Percentiles rank a stretch among this genome's conserved stretches.
phyloP scores from a whole-genome alignment of 2,888 invertebrate species.

The Leptopterna dolabrata region DNA sequence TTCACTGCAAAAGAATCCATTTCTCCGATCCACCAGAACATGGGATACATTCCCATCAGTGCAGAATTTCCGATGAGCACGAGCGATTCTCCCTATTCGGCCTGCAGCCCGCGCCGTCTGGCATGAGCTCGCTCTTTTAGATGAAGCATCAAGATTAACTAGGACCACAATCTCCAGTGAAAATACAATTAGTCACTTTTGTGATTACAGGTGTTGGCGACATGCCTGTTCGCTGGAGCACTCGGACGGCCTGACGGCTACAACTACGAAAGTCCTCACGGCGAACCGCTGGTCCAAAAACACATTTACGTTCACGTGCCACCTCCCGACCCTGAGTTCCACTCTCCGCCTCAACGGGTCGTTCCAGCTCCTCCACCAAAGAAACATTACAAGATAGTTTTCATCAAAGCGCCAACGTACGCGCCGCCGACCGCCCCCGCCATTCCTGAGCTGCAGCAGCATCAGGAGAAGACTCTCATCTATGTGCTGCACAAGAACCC shows the following conservation, averaged over 20 bases:
- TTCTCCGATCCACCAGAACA: too few relatives aligned
- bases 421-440: constrained; percentile 61
- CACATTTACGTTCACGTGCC: constrained; percentile 64
- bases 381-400: constrained; percentile 64
- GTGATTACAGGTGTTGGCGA: constrained; percentile 47
- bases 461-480: constrained; percentile 63
- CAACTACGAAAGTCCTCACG: constrained; percentile 52
- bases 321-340: constrained; percentile 63
- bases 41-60: too few relatives aligned
- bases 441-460: constrained; percentile 63
- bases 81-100: too few relatives aligned
- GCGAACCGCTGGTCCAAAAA: constrained; percentile 61
- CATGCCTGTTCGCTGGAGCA: constrained; percentile 30
- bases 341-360: constrained; percentile 62
- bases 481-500: constrained; percentile 64
- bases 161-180: too few relatives aligned
- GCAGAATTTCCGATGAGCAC: too few relatives aligned
- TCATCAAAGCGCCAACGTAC: constrained; percentile 63
- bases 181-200: background rate
- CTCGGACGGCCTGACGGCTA: constrained; percentile 57
- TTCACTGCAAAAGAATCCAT: too few relatives aligned
- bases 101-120: too few relatives aligned
- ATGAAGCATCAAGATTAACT: too few relatives aligned
- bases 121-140: too few relatives aligned
- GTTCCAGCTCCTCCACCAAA: constrained; percentile 63